Conservation (phyloP, 2,888 invertebrate species). For the Caenorhabditis sp. region DNA sequence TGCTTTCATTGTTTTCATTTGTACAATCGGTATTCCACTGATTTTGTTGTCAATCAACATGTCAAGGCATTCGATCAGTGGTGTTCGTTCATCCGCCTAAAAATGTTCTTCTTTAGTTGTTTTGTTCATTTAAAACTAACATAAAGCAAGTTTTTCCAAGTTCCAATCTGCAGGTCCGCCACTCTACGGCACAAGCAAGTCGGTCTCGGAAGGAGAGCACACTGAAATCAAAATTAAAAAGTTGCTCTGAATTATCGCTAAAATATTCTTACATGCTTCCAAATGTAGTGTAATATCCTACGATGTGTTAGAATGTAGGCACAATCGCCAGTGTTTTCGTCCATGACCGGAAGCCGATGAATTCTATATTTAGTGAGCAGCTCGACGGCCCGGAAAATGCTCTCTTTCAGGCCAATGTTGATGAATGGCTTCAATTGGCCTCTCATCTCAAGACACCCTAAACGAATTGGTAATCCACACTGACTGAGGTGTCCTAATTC, state of each 20-base stretch:
- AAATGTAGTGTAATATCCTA: slow-evolving; percentile 60
- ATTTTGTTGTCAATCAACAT: slow-evolving; percentile 62
- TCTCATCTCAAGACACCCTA: slow-evolving; percentile 47
- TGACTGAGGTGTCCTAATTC: no score
- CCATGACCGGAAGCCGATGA: slow-evolving; percentile 65
- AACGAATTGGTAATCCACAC: no score
- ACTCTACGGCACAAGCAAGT: slow-evolving; percentile 47
- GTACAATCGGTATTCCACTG: slow-evolving; percentile 63
- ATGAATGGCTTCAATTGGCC: slow-evolving; percentile 60
- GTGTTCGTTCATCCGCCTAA: slow-evolving; percentile 57
- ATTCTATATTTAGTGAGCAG: slow-evolving; percentile 54
- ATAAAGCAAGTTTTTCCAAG: slow-evolving; percentile 59
- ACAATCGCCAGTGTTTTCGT: slow-evolving; percentile 61
- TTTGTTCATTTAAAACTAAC: slow-evolving; percentile 30
- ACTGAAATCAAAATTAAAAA: slow-evolving; percentile 37
- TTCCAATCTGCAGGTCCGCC: slow-evolving; percentile 53
- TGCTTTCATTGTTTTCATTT: slow-evolving; percentile 47
- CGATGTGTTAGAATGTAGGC: slow-evolving; percentile 66
- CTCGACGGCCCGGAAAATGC: slow-evolving; percentile 58
- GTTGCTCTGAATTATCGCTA: background rate
- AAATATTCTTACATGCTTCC: slow-evolving; percentile 52
- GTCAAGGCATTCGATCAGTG: slow-evolving; percentile 61
- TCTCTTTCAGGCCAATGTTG: slow-evolving; percentile 59
- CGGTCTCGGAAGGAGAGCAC: slow-evolving; percentile 58
- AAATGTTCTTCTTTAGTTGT: slow-evolving; percentile 3